Percentiles rank a stretch among this genome's conserved stretches.
These are phyloP conservation scores for Rhamphomyia laevipes DNA, from an alignment of 2,888 invertebrate species.

Conservation along the genomic window DNA sequence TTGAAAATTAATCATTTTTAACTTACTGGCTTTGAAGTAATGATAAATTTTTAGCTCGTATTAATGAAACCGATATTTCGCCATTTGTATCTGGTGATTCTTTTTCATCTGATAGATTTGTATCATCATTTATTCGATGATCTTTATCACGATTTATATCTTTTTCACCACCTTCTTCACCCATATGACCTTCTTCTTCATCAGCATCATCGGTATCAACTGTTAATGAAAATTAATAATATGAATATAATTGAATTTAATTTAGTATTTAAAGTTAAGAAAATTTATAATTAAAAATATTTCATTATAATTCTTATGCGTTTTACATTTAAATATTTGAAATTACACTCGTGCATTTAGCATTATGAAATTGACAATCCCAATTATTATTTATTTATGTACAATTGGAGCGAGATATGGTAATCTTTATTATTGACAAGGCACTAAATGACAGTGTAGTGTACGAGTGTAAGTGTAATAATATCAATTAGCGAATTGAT, in stretches of 20 bases:
- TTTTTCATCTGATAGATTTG: constrained; percentile 31
- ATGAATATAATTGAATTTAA: neutral
- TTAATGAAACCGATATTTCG: constrained; percentile 35
- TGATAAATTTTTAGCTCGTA: constrained; percentile 41
- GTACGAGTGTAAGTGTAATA: too few species aligned
- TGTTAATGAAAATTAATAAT: constrained; percentile 16
- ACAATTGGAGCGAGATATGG: too few species aligned
- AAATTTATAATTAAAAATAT: neutral
- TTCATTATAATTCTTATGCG: too few species aligned
- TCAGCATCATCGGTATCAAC: constrained; percentile 38
- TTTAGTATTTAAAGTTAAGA: neutral
- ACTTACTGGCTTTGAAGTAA: constrained; percentile 45
- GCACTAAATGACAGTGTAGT: too few species aligned
- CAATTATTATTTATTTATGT: too few species aligned
- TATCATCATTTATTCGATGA: constrained; percentile 30
- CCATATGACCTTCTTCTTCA: constrained; percentile 37
- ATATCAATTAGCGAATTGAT: too few species aligned
- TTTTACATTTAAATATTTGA: too few species aligned
- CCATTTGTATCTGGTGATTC: constrained; percentile 30
- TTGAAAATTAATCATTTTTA: constrained; percentile 10
- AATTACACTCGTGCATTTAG: too few species aligned
- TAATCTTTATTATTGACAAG: too few species aligned
- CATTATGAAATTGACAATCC: too few species aligned
- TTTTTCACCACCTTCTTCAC: constrained; percentile 28
- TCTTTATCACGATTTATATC: constrained; percentile 26